Evolutionary conservation across 2,888 invertebrate species (phyloP).

Genomic region (Phorcus lineatus): DNA sequence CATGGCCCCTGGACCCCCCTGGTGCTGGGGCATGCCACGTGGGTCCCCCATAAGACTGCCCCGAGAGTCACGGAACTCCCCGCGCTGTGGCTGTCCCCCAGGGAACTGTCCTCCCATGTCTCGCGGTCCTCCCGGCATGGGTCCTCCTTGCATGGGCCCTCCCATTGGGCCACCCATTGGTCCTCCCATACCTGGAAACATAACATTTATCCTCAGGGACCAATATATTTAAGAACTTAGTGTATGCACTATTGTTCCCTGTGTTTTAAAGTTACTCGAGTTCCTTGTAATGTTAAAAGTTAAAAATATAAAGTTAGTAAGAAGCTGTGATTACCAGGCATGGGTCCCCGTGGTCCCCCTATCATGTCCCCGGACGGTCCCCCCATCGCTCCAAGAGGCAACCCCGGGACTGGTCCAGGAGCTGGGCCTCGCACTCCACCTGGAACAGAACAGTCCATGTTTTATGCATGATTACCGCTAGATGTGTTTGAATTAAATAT

Average conservation of each 20-base stretch:
- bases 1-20: slow-evolving; percentile 17
- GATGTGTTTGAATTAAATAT: no score
- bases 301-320: no score
- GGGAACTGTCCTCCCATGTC: slow-evolving; percentile 43
- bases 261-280: no score
- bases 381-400: background rate
- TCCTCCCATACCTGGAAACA: background rate
- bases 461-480: no score
- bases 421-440: slow-evolving; percentile 34
- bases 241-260: no score
- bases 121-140: slow-evolving; percentile 31
- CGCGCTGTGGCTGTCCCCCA: slow-evolving; percentile 12
- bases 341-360: slow-evolving; percentile 45
- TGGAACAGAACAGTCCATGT: background rate
- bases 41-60: slow-evolving; percentile 12
- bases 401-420: slow-evolving; percentile 19
- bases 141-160: slow-evolving; percentile 25
- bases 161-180: slow-evolving; percentile 19
- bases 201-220: no score
- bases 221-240: no score
- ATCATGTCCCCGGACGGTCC: slow-evolving; percentile 21
- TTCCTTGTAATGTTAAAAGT: no score
- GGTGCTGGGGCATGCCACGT: slow-evolving; percentile 1
- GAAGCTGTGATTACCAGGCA: slow-evolving; percentile 31
- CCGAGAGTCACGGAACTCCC: slow-evolving; percentile 14